Conservation (phyloP, 2,888 invertebrate genomes). For the Mesorhabditis sp. region DNA sequence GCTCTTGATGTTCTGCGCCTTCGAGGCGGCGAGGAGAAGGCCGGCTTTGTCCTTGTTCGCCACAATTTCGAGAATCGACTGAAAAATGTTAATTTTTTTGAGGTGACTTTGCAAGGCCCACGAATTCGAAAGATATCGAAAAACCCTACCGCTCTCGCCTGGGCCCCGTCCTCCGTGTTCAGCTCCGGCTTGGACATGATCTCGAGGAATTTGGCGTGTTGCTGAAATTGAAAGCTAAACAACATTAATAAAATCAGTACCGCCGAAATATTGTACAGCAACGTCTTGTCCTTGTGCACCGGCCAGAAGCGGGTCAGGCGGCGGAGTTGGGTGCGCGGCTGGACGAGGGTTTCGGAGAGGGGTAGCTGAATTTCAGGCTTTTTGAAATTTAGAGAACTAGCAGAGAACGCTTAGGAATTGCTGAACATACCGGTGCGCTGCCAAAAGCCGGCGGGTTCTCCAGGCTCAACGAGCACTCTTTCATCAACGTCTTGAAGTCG, state of each 20-base stretch:
- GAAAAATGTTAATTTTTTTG: background rate
- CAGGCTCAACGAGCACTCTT: background rate
- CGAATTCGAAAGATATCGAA: background rate
- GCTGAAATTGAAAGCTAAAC: no score
- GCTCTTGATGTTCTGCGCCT: no score
- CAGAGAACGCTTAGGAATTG: no score
- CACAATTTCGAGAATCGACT: background rate
- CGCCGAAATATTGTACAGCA: background rate
- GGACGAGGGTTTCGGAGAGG: no score
- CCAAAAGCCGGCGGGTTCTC: no score
- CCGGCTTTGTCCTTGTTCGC: background rate
- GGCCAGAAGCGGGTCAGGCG: background rate
- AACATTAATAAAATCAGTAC: background rate
- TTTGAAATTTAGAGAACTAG: no score
- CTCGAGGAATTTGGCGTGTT: background rate
- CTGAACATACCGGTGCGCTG: no score
- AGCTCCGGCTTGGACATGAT: background rate
- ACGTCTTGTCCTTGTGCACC: background rate
- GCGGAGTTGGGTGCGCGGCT: background rate
- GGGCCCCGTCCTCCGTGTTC: background rate
- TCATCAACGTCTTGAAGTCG: conserved; percentile 1
- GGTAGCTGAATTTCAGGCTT: no score
- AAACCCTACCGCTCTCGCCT: background rate
- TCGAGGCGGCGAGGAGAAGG: no score
- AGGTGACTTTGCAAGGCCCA: background rate